These are phyloP conservation scores for Oryzias dopingdopingensis DNA, from an alignment of 2,797 vertebrate genomes.

Conservation along the genomic window DNA sequence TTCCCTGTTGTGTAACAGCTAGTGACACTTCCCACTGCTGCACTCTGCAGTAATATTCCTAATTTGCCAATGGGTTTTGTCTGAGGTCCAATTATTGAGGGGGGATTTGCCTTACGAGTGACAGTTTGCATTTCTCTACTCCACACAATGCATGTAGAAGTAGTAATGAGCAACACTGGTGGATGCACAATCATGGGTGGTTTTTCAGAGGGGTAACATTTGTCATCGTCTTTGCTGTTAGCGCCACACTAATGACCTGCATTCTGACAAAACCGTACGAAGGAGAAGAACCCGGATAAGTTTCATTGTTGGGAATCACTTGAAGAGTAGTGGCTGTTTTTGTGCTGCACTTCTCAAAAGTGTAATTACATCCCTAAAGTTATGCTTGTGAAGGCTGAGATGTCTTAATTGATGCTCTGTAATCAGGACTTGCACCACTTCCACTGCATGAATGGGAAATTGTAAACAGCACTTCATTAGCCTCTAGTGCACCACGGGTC, in stretches of 20 bases:
- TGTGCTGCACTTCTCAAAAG: slow-evolving; percentile 4
- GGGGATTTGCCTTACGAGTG: too few relatives aligned
- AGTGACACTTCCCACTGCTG: slow-evolving; percentile 2
- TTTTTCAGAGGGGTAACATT: neutral
- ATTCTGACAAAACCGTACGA: neutral
- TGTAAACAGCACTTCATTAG: slow-evolving; percentile 23
- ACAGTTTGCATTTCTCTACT: too few relatives aligned
- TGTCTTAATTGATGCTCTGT: slow-evolving; percentile 26
- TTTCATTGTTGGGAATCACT: too few relatives aligned
- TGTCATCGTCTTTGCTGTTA: neutral
- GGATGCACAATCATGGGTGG: neutral
- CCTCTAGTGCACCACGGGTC: slow-evolving; percentile 23
- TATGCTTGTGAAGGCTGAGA: slow-evolving; percentile 6
- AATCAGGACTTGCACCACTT: slow-evolving; percentile 31
- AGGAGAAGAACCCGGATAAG: neutral
- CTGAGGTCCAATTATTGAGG: too few relatives aligned
- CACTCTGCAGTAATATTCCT: slow-evolving; percentile 14
- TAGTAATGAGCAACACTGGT: too few relatives aligned
- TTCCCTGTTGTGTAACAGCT: too few relatives aligned
- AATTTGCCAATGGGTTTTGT: slow-evolving; percentile 9
- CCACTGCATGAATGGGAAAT: slow-evolving; percentile 21
- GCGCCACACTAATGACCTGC: neutral
- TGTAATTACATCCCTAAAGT: slow-evolving; percentile 13
- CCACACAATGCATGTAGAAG: too few relatives aligned
- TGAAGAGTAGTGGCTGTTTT: neutral